Base-by-base conservation (phyloP, 2,888 invertebrate genomes). In the Platycnemis pennipes region DNA sequence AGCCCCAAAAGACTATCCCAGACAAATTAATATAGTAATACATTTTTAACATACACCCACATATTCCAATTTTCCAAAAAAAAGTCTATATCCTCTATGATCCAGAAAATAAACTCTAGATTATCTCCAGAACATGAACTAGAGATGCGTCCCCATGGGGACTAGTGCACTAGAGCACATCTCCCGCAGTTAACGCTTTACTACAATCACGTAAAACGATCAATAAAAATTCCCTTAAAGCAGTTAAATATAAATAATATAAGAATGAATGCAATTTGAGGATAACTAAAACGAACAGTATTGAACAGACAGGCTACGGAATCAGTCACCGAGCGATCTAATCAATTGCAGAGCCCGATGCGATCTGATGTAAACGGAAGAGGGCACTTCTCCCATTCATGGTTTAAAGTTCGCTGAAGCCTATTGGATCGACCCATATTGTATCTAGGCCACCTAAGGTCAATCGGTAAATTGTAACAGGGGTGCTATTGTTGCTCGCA, bases 341-440 rank as follows among this genome's bases (percentile, higher is more conserved):
- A 37, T 77, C 77, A 31, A 77, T 77, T 16, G 77, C 77, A 11
- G 37, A 37, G 37, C 11, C 49, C 49, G 19, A 1, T 11, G 16
- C 37, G 77, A 77, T 77, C 37, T 37, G 37, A 77, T 11, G 31
- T 16, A 77, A 31, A 77, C 77, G 77, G 37, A 77, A 77, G 77
- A 77, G 77, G 77, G 77, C 77, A 77, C 13, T 16, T 77, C 77
- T 77, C 77, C n/a, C 37, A 37, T 5, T 77, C 77, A 77, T 37
- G 77, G 77, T 37, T 77, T 77, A 77, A 77, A 77, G 77, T 77
- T 77, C 31, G 77, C 77, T 11, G 77, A 77, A 16, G n/a, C 31
- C 77, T 77, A 77, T 77, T 77, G 77, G 77, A 77, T 77, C 77
- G 77, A 77, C 77, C 77, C 77, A 77, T 77, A 77, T 77, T 11